These are phyloP conservation scores for Himalopsyche tibetana DNA, from an alignment of 2,888 invertebrate genomes.

Conservation along the genomic window DNA sequence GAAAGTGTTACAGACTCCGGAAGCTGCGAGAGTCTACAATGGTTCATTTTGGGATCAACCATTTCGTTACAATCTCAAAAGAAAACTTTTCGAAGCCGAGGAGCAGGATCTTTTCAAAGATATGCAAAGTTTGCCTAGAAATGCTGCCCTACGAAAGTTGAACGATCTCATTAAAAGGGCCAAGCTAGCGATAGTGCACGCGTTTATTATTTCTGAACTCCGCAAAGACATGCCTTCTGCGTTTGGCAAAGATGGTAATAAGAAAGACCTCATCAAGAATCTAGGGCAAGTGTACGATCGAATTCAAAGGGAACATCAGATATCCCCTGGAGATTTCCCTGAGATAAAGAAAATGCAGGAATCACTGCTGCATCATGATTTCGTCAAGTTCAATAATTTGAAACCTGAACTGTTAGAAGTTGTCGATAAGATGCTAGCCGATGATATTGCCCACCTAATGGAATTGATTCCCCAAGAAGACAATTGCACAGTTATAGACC, in stretches of 20 bases:
- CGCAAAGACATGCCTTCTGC: conserved; percentile 97
- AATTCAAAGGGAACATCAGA: conserved; percentile 94
- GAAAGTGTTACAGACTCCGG: conserved; percentile 98
- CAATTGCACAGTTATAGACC: conserved; percentile 78
- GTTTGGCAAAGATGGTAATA: conserved; percentile 97
- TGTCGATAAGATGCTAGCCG: conserved; percentile 97
- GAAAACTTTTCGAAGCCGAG: conserved; percentile 95
- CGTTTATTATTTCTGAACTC: conserved; percentile 96
- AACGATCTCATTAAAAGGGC: conserved; percentile 99
- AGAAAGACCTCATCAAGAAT: conserved; percentile 97
- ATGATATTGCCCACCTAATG: conserved; percentile 97
- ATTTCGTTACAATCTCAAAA: conserved; percentile 93
- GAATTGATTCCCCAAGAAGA: conserved; percentile 97
- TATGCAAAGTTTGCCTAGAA: conserved; percentile 95
- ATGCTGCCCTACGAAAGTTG: conserved; percentile 96
- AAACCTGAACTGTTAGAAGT: conserved; percentile 94
- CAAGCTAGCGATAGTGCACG: conserved; percentile 97
- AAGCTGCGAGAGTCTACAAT: conserved; percentile 98
- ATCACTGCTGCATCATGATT: conserved; percentile 90
- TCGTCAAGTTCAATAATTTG: conserved; percentile 93
- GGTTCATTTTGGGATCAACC: conserved; percentile 99
- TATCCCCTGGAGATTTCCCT: conserved; percentile 98
- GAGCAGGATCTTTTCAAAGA: conserved; percentile 97
- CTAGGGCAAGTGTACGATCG: conserved; percentile 92
- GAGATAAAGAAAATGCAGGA: conserved; percentile 98